A percentile compares a stretch with the other conserved stretches of the same genome.
Evolutionary conservation across 2,113 vertebrate species (phyloP).

Genomic region (Elachura formosa): DNA sequence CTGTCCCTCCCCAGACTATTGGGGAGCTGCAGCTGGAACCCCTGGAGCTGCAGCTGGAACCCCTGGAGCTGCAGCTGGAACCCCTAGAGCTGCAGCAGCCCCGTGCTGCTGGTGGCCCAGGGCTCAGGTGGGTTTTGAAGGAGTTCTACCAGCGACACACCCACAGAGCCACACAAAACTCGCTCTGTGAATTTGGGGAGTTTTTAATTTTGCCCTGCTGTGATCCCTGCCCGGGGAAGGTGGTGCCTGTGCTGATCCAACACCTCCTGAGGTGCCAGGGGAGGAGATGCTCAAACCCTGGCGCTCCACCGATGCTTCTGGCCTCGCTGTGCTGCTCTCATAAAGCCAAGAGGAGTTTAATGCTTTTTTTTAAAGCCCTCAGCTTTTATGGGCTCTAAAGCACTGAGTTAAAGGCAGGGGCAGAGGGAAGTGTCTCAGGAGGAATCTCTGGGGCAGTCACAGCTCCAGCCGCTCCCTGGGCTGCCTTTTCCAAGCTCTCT

Average conservation of each 20-base stretch:
- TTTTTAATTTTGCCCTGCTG: neutral
- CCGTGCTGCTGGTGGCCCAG: accelerated
- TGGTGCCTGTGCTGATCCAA: neutral
- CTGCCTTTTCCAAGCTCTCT: neutral
- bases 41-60: neutral
- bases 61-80: neutral
- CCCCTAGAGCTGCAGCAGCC: neutral
- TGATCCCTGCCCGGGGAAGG: neutral
- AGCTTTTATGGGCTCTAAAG: slow-evolving; percentile 20
- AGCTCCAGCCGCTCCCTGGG: neutral
- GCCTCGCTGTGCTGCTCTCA: neutral
- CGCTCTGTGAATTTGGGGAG: accelerated
- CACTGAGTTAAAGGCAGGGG: neutral
- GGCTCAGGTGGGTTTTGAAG: neutral
- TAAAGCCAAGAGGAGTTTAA: neutral
- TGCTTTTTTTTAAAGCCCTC: neutral
- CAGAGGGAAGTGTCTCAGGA: neutral
- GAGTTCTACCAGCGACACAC: neutral
- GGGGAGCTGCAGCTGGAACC: neutral
- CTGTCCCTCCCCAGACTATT: neutral
- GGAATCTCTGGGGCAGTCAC: neutral
- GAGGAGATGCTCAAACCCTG: neutral
- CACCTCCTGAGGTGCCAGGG: neutral
- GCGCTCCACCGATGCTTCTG: accelerated
- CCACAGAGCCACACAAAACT: neutral